These are phyloP conservation scores for Heliothis peltigera DNA, from an alignment of 2,888 invertebrate genomes.

Conservation along the genomic window DNA sequence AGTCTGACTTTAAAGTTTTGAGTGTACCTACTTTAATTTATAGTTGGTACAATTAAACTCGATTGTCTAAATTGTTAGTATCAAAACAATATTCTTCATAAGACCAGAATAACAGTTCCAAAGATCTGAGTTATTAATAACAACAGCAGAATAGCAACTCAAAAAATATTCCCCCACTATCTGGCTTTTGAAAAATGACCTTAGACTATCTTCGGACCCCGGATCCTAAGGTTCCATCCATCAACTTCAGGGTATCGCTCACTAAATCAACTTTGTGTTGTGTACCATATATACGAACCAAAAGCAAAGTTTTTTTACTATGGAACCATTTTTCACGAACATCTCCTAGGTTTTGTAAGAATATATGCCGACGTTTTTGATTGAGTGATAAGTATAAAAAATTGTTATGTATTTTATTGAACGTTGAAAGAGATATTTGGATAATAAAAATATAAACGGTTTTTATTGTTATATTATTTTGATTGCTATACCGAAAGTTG, in stretches of 20 bases:
- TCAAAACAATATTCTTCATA: neutral
- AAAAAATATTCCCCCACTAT: slow-evolving; percentile 35
- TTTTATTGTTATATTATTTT: slow-evolving; percentile 21
- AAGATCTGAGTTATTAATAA: slow-evolving; percentile 45
- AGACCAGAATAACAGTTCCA: slow-evolving; percentile 2
- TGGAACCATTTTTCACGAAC: slow-evolving; percentile 46
- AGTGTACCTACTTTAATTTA: neutral
- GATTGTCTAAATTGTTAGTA: neutral
- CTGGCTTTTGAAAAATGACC: slow-evolving; percentile 53
- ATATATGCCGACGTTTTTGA: slow-evolving; percentile 33
- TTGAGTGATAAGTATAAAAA: slow-evolving; percentile 58
- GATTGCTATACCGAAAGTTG: neutral
- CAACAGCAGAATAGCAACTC: slow-evolving; percentile 6
- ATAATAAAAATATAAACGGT: slow-evolving; percentile 37
- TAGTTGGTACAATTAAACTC: neutral
- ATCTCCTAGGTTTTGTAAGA: slow-evolving; percentile 40
- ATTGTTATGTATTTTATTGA: slow-evolving; percentile 34
- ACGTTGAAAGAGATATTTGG: slow-evolving; percentile 16
- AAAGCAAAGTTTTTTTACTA: slow-evolving; percentile 30
- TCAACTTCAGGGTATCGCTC: slow-evolving; percentile 57
- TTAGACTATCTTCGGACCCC: slow-evolving; percentile 34
- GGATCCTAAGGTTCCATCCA: slow-evolving; percentile 44
- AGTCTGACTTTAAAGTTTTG: neutral
- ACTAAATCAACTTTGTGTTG: slow-evolving; percentile 48
- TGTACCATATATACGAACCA: slow-evolving; percentile 25